Evolutionary conservation across 1,140 invertebrate species (phyloP).

Genomic region (Procambarus virginalis): DNA sequence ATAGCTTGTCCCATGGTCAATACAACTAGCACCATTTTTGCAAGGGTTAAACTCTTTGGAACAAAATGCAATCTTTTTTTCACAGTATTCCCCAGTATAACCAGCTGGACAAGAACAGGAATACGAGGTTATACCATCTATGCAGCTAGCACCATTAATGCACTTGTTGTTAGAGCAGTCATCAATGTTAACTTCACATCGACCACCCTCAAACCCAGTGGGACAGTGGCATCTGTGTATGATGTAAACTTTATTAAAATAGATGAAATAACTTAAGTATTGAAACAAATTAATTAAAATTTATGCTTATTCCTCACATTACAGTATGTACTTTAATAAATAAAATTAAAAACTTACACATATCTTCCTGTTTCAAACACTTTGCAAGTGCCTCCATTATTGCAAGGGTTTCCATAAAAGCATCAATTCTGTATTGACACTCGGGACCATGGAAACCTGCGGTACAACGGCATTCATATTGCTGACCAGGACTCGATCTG

Average conservation of each 20-base stretch:
- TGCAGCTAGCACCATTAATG: conserved; percentile 91
- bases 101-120: conserved; percentile 87
- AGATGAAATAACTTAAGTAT: too few relatives aligned
- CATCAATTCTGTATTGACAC: conserved; percentile 95
- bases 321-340: too few relatives aligned
- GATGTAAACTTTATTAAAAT: neutral
- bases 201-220: conserved; percentile 89
- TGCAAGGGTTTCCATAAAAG: conserved; percentile 95
- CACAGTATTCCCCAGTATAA: conserved; percentile 80
- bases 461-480: conserved; percentile 79
- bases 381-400: conserved; percentile 88
- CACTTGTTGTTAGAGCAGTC: conserved; percentile 89
- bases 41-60: conserved; percentile 92
- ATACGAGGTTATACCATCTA: conserved; percentile 89
- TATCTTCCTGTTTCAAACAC: conserved; percentile 93
- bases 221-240: conserved; percentile 86
- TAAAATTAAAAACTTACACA: conserved; percentile 78
- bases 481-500: conserved; percentile 76
- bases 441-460: conserved; percentile 93
- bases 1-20: conserved; percentile 91
- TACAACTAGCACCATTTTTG: conserved; percentile 91
- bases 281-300: too few relatives aligned
- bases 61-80: conserved; percentile 88
- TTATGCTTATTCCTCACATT: too few relatives aligned
- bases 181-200: conserved; percentile 94